Evolutionary conservation across 2,113 vertebrate genomes (phyloP).

Genomic region (Phyllostomus discolor): DNA sequence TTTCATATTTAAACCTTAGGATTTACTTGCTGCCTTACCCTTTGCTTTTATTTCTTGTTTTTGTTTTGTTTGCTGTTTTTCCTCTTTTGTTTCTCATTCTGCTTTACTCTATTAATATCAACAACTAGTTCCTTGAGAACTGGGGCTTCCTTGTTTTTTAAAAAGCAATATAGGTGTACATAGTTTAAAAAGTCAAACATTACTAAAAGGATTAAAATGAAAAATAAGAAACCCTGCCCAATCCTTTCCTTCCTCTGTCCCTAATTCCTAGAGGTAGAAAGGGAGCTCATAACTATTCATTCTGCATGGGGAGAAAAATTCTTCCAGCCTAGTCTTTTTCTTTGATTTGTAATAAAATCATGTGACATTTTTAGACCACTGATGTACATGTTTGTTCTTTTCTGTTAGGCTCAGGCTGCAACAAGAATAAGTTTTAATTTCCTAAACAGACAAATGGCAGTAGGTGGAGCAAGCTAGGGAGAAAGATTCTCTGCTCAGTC

Average conservation of each 20-base stretch:
- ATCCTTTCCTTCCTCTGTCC: neutral
- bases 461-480: neutral
- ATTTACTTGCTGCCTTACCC: neutral
- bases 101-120: neutral
- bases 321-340: neutral
- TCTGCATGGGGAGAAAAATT: neutral
- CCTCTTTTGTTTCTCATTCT: neutral
- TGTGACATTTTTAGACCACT: neutral
- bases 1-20: slow-evolving; percentile 23
- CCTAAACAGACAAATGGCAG: neutral
- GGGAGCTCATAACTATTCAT: neutral
- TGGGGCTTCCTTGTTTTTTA: neutral
- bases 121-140: neutral
- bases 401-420: neutral
- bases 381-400: neutral
- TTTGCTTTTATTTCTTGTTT: neutral
- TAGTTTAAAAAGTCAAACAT: neutral
- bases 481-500: neutral
- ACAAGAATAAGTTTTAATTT: slow-evolving; percentile 34
- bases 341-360: slow-evolving; percentile 20
- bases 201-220: neutral
- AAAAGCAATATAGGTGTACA: neutral
- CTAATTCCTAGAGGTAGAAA: neutral
- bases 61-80: neutral
- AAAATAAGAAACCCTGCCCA: neutral